Conservation (phyloP, 2,113 vertebrate species). For the Prietella phreatophila region DNA sequence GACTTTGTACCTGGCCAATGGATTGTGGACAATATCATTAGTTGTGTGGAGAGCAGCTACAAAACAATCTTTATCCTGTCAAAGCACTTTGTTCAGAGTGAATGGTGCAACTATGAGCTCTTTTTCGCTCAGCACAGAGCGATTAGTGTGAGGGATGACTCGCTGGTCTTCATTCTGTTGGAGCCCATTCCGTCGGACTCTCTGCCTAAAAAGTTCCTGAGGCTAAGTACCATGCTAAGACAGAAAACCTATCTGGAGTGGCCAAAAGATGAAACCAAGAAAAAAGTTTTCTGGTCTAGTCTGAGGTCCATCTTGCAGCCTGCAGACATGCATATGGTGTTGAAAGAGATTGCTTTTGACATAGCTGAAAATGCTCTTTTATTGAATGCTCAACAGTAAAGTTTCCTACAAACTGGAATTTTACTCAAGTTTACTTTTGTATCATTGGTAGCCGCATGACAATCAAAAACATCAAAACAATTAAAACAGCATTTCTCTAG, state of each 20-base stretch:
- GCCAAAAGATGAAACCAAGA: constrained; percentile 79
- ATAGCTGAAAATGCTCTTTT: constrained; percentile 52
- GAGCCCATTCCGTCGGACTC: constrained; percentile 67
- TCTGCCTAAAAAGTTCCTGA: constrained; percentile 66
- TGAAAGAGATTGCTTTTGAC: constrained; percentile 53
- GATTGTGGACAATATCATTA: constrained; percentile 72
- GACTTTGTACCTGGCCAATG: constrained; percentile 70
- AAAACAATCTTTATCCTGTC: constrained; percentile 72
- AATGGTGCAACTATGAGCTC: constrained; percentile 73
- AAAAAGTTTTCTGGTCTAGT: constrained; percentile 80
- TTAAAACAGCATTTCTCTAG: neutral
- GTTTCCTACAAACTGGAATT: neutral
- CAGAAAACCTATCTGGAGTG: constrained; percentile 81
- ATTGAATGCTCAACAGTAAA: constrained; percentile 14
- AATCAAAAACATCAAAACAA: neutral
- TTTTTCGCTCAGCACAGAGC: constrained; percentile 70
- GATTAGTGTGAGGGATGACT: constrained; percentile 61
- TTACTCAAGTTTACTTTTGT: neutral
- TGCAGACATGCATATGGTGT: constrained; percentile 63
- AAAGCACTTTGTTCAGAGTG: constrained; percentile 65
- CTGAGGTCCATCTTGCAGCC: constrained; percentile 64
- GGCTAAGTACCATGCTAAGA: constrained; percentile 62
- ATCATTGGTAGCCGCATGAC: neutral
- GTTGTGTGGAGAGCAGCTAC: constrained; percentile 67
- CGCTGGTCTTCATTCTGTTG: constrained; percentile 66